Conservation (phyloP, 2,888 invertebrate species). For the Lithodes maja region DNA sequence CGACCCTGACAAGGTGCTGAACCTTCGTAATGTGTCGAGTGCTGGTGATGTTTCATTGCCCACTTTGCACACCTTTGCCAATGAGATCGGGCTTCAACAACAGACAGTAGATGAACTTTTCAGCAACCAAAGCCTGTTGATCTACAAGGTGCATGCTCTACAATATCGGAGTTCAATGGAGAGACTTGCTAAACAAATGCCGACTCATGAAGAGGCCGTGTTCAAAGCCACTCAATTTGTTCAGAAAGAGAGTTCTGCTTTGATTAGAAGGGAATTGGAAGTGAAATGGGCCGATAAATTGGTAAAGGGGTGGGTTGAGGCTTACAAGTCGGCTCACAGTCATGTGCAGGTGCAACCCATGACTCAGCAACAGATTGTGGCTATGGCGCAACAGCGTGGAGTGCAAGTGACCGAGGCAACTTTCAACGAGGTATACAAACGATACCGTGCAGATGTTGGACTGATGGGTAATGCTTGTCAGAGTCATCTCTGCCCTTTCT, state of each 20-base stretch:
- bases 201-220: neutral
- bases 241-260: neutral
- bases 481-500: slow-evolving; percentile 33
- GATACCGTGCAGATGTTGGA: slow-evolving; percentile 26
- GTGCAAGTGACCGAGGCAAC: slow-evolving; percentile 27
- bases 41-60: slow-evolving; percentile 44
- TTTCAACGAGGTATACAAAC: slow-evolving; percentile 35
- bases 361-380: slow-evolving; percentile 37
- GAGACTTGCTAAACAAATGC: neutral
- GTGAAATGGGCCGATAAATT: neutral
- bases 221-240: neutral
- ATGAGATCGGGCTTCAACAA: slow-evolving; percentile 6
- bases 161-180: slow-evolving; percentile 11
- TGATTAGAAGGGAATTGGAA: neutral
- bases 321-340: slow-evolving; percentile 7
- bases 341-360: slow-evolving; percentile 44
- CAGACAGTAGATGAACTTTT: slow-evolving; percentile 13
- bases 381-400: slow-evolving; percentile 14
- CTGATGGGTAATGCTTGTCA: slow-evolving; percentile 43
- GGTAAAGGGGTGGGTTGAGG: slow-evolving; percentile 15
- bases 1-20: neutral
- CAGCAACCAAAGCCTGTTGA: slow-evolving; percentile 16
- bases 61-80: slow-evolving; percentile 16
- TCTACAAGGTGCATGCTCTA: slow-evolving; percentile 37
- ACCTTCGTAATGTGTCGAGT: neutral